Conservation (phyloP, 2,888 invertebrate genomes). For the Lacanobia oleracea region DNA sequence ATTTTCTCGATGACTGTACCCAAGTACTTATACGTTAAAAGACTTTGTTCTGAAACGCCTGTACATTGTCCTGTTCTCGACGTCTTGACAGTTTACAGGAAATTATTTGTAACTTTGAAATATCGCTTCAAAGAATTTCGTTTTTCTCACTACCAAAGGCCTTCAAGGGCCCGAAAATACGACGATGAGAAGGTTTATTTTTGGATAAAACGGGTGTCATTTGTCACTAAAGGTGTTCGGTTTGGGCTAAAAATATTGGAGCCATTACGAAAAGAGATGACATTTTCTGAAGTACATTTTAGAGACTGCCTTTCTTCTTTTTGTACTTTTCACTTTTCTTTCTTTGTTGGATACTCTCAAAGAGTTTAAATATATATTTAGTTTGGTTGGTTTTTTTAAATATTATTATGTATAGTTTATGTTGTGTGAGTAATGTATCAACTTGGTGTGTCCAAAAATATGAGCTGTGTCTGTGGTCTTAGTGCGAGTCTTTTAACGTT, state of each 20-base stretch:
- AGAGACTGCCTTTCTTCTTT: background rate
- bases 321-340: no score
- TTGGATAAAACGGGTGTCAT: background rate
- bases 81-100: constrained; percentile 33
- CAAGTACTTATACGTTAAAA: constrained; percentile 4
- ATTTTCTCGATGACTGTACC: background rate
- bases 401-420: no score
- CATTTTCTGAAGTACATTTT: background rate
- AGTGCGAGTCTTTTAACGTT: no score
- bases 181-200: background rate
- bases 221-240: background rate
- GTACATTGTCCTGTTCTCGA: constrained; percentile 9
- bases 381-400: no score
- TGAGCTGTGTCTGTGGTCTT: no score
- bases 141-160: background rate
- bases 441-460: no score
- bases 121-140: constrained; percentile 27
- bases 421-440: no score
- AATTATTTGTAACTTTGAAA: constrained; percentile 46
- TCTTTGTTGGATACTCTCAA: no score
- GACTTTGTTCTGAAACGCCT: constrained; percentile 6
- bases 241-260: background rate
- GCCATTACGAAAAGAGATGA: background rate
- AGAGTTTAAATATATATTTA: no score
- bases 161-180: background rate